These are phyloP conservation scores for Cettia cetti DNA, from an alignment of 2,113 vertebrate genomes.

Conservation along the genomic window DNA sequence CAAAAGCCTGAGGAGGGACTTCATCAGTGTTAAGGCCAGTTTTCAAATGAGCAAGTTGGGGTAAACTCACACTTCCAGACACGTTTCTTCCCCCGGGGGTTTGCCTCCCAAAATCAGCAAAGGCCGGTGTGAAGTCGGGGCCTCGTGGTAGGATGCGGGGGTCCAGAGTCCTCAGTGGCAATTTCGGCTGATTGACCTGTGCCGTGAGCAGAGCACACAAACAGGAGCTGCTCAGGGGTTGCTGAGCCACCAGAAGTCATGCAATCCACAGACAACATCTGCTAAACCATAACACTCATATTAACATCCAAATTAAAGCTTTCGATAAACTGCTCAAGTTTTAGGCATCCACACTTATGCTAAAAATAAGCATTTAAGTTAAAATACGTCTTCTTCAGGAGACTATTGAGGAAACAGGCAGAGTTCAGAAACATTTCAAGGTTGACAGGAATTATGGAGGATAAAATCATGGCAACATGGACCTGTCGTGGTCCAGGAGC, in stretches of 20 bases:
- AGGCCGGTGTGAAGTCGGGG: conserved; percentile 96
- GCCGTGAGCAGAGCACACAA: not conserved
- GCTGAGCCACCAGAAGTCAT: not conserved
- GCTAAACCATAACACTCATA: fast-evolving
- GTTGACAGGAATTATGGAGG: not conserved
- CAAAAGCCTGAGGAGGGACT: not conserved
- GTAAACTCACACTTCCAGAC: conserved; percentile 81
- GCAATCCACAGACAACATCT: not conserved
- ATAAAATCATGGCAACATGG: not conserved
- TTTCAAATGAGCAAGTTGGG: conserved; percentile 28
- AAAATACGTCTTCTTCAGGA: not conserved
- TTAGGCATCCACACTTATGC: not conserved
- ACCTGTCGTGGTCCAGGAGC: not conserved
- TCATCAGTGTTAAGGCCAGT: not conserved
- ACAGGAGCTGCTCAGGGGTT: not conserved
- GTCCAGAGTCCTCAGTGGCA: conserved; percentile 83
- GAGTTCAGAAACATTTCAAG: not conserved
- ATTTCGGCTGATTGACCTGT: conserved; percentile 94
- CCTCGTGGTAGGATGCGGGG: conserved; percentile 89
- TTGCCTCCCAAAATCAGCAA: conserved; percentile 93
- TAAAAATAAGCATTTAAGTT: not conserved
- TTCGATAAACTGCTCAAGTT: not conserved
- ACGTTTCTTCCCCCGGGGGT: conserved; percentile 82
- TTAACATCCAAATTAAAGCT: not conserved
- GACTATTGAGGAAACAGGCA: not conserved